Evolutionary conservation across 2,888 invertebrate species (phyloP), one percentile per base, ranked within the genome.

Genomic region (Enchytraeus crypticus): DNA sequence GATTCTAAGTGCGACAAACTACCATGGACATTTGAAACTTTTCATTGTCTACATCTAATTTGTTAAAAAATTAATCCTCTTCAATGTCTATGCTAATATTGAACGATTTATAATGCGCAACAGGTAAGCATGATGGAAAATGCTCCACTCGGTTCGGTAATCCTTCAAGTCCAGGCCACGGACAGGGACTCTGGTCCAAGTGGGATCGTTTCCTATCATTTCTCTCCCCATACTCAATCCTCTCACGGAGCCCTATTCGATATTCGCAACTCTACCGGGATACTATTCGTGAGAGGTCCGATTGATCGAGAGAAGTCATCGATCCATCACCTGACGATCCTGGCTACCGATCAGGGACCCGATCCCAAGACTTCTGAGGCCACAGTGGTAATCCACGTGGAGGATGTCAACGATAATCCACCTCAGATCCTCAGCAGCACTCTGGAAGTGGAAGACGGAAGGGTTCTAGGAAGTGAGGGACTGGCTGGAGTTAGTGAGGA

Each of bases 401-500:
- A 89, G 21, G 87, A 88, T 1, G 88, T 92, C 0, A 81, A 88
- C 67, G 95, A 95, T 82, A 92, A 95, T 78, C 90, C 89, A 0
- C 89, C 90, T 58, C 84, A 87, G 8, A 84, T 89, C 1, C 89
- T 88, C 69, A 89, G 89, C 27, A 89, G 90, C 76, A 81, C 93
- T 60, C 86, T 90, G 27, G 55, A 38, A 38, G 38, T 38, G 18
- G 11, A 38, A 38, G 8, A 38, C 8, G 38, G 38, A 38, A 38
- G 38, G n/a, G n/a, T n/a, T n/a, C n/a, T n/a, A n/a, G n/a, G n/a
- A n/a, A n/a, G n/a, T n/a, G 33, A 27, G 2, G 55, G 55, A 14
- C 3, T 27, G 3, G 55, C 55, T 1, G 38, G 32, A 27, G 55
- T 61, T 8, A 11, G 23, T 67, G 80, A 80, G 69, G 71, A 92